Evolutionary conservation across 1,140 invertebrate genomes (phyloP).

Genomic region (Xylocopa sonorina): DNA sequence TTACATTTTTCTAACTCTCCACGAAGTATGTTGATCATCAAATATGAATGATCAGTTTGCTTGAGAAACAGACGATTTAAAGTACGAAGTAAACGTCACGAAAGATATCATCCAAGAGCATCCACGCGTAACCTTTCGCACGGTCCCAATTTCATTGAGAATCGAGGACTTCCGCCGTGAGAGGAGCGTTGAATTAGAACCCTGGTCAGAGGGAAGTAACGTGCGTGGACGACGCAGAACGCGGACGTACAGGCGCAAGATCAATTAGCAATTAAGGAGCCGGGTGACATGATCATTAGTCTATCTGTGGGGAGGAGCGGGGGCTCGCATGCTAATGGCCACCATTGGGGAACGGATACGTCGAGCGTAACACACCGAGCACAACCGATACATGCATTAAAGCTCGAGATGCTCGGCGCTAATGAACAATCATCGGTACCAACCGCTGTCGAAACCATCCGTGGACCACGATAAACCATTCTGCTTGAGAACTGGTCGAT

Average conservation of each 20-base stretch:
- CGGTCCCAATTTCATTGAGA: neutral
- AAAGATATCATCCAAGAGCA: neutral
- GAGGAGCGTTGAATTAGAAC: neutral
- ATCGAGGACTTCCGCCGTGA: neutral
- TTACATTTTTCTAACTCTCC: neutral
- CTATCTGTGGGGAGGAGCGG: conserved; percentile 48
- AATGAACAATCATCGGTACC: conserved; percentile 60
- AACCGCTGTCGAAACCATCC: conserved; percentile 31
- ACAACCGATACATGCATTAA: conserved; percentile 57
- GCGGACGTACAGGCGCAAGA: conserved; percentile 52
- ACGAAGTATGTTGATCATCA: too few relatives aligned
- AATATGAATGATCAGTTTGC: too few relatives aligned
- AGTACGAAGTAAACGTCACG: too few relatives aligned
- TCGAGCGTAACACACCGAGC: conserved; percentile 42
- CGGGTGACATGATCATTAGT: conserved; percentile 70
- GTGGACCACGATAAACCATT: conserved; percentile 22
- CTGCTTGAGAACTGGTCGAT: conserved; percentile 6
- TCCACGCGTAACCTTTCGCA: neutral
- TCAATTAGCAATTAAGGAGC: conserved; percentile 74
- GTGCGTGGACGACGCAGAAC: conserved; percentile 7
- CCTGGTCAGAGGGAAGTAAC: neutral
- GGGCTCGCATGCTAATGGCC: conserved; percentile 60
- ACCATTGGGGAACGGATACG: conserved; percentile 38
- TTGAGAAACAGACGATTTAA: too few relatives aligned
- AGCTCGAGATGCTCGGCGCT: conserved; percentile 37